Conservation (phyloP, 2,113 vertebrate species). For the Triplophysa rosa region DNA sequence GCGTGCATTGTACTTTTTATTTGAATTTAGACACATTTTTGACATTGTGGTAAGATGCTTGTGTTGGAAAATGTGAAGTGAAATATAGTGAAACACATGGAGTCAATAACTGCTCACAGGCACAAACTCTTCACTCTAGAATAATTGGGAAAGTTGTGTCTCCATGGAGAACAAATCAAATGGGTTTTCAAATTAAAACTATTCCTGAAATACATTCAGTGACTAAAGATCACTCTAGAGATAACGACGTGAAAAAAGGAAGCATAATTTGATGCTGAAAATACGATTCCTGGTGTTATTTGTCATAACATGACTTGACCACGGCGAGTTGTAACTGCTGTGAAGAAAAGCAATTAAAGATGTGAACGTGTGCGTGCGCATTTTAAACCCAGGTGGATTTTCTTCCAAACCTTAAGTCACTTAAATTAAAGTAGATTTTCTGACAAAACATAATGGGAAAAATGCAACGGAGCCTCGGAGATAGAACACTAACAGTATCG, state of each 20-base stretch:
- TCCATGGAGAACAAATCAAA: constrained; percentile 47
- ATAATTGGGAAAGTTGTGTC: constrained; percentile 42
- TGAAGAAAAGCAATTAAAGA: constrained; percentile 34
- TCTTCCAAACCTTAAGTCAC: background rate
- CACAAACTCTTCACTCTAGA: constrained; percentile 25
- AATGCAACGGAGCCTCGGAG: background rate
- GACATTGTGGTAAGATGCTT: background rate
- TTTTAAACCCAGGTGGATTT: constrained; percentile 8
- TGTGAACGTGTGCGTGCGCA: background rate
- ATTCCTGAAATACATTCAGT: constrained; percentile 19
- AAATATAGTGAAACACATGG: constrained; percentile 23
- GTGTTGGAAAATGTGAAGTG: background rate
- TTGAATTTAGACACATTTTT: too few relatives aligned
- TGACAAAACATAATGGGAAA: constrained; percentile 19
- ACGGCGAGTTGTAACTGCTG: constrained; percentile 14
- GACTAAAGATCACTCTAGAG: constrained; percentile 4
- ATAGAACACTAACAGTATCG: background rate
- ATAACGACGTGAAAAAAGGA: background rate
- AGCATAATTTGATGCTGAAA: background rate
- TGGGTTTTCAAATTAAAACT: constrained; percentile 19
- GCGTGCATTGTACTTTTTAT: too few relatives aligned
- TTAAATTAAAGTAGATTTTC: constrained; percentile 26
- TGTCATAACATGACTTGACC: background rate
- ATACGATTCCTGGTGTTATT: background rate
- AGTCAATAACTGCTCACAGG: constrained; percentile 7